phyloP scores from a whole-genome alignment of 2,797 vertebrate species.

The Catharus ustulatus region DNA sequence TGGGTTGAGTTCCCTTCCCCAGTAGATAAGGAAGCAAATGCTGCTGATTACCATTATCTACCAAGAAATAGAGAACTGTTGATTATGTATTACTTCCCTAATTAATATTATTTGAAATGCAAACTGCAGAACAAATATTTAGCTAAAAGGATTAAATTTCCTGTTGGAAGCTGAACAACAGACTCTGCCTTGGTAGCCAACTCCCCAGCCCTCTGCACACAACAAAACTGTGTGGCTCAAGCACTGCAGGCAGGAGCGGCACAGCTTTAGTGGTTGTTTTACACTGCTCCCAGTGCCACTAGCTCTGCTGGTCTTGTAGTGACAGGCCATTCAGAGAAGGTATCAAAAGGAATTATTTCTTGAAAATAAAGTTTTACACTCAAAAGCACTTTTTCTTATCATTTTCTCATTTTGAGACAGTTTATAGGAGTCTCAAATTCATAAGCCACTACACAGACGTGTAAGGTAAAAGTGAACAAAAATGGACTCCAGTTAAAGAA shows the following conservation, averaged over 20 bases:
- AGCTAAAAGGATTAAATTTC: slow-evolving; percentile 4
- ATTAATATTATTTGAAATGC: not conserved
- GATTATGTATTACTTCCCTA: not conserved
- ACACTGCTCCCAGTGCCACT: not conserved
- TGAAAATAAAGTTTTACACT: not conserved
- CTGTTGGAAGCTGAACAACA: not conserved
- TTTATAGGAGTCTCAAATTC: not conserved
- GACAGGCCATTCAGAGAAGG: not conserved
- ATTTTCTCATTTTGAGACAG: not conserved
- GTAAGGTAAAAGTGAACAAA: not conserved
- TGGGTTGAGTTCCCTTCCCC: not conserved
- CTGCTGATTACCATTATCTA: not conserved
- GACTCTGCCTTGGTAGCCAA: not conserved
- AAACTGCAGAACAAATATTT: slow-evolving; percentile 15
- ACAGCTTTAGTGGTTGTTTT: not conserved
- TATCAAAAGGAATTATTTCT: not conserved
- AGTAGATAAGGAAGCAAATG: not conserved
- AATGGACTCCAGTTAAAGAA: not conserved
- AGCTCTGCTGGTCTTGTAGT: not conserved
- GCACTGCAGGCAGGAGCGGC: not conserved
- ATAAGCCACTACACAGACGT: not conserved
- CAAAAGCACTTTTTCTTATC: not conserved
- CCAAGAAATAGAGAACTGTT: not conserved
- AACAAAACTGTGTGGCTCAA: not conserved
- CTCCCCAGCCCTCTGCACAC: not conserved